phyloP scores from a whole-genome alignment of 1,140 invertebrate species.

The Alviniconcha marisindica region DNA sequence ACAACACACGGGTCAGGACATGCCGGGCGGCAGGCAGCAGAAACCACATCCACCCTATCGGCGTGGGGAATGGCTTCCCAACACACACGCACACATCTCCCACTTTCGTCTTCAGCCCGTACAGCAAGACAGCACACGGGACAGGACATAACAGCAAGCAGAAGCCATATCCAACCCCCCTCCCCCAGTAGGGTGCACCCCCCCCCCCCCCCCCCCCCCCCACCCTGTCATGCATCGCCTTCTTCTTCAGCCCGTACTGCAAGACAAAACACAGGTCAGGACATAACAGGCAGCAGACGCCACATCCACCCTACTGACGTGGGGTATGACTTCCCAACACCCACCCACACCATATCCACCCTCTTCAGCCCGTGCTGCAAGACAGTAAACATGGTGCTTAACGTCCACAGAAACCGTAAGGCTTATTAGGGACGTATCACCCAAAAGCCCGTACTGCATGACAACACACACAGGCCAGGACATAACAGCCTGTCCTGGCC shows the following conservation, averaged over 20 bases:
- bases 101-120: constrained; percentile 98
- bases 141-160: not conserved
- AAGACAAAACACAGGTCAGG: constrained; percentile 1
- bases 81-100: no score
- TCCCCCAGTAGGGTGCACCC: no score
- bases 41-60: constrained; percentile 80
- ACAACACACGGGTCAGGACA: not conserved
- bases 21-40: no score
- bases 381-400: no score
- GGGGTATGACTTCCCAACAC: constrained; percentile 64
- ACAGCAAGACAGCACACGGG: constrained; percentile 82
- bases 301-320: constrained; percentile 79
- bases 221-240: constrained; percentile 85
- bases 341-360: no score
- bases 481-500: constrained; percentile 80
- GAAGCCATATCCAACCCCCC: no score
- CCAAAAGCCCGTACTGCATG: no score
- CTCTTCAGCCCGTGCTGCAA: constrained; percentile 98
- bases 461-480: not conserved
- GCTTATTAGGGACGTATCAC: no score
- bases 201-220: no score
- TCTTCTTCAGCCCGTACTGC: constrained; percentile 99
- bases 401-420: no score
- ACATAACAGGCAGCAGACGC: no score
- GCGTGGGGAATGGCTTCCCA: constrained; percentile 64